These are phyloP conservation scores for Drosophila yakuba DNA, from an alignment of 1,140 invertebrate genomes.

Conservation along the genomic window DNA sequence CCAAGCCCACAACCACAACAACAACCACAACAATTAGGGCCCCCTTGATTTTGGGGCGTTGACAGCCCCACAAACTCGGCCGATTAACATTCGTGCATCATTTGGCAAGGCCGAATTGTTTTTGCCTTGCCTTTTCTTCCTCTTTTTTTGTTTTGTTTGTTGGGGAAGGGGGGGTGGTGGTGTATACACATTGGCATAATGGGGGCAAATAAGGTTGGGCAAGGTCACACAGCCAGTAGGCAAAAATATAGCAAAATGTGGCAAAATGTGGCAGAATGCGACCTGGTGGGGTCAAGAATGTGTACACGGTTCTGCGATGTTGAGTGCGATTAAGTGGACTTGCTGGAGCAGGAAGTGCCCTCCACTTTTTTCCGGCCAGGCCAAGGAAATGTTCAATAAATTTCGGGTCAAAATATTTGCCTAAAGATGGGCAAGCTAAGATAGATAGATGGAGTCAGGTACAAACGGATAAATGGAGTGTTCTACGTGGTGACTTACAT, in stretches of 20 bases:
- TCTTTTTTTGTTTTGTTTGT: too few relatives aligned
- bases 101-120: slow-evolving; percentile 24
- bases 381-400: slow-evolving; percentile 18
- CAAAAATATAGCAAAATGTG: not conserved
- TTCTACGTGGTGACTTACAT: slow-evolving; percentile 1
- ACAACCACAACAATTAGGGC: slow-evolving; percentile 55
- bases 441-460: slow-evolving; percentile 28
- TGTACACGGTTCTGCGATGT: slow-evolving; percentile 6
- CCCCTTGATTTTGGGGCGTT: slow-evolving; percentile 3
- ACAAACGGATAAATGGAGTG: not conserved
- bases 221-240: slow-evolving; percentile 3
- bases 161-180: too few relatives aligned
- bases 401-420: slow-evolving; percentile 15
- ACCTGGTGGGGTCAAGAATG: not conserved
- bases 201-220: not conserved
- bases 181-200: not conserved
- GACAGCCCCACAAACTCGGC: slow-evolving; percentile 16
- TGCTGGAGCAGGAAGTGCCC: not conserved
- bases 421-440: not conserved
- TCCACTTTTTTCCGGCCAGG: not conserved
- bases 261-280: not conserved
- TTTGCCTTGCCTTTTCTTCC: not conserved
- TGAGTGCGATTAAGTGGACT: slow-evolving; percentile 9
- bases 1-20: slow-evolving; percentile 41
- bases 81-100: slow-evolving; percentile 49